Evolutionary conservation across 92 coral and sea anemone species (phyloP).

Genomic region (Bergia sp.): DNA sequence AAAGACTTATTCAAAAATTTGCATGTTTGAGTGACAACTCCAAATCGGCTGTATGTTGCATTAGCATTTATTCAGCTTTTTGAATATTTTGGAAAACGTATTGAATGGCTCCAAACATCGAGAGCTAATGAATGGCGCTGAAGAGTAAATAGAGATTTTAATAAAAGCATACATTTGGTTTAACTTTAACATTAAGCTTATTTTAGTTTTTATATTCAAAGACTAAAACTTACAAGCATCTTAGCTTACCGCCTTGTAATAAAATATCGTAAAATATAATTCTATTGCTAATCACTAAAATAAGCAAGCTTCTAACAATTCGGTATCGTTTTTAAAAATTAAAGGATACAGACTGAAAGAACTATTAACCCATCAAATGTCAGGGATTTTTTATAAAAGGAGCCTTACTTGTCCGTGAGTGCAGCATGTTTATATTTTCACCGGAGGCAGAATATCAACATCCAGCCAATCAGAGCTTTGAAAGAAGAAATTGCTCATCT

Average conservation of each 20-base stretch:
- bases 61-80: background rate
- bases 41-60: background rate
- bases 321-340: background rate
- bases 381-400: background rate
- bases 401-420: background rate
- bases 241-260: background rate
- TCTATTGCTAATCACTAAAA: too few relatives aligned
- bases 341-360: background rate
- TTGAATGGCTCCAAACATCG: background rate
- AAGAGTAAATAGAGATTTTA: background rate
- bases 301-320: background rate
- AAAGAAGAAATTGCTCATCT: slow-evolving; percentile 20
- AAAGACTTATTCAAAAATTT: background rate
- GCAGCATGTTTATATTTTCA: background rate
- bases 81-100: background rate
- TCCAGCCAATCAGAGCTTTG: slow-evolving; percentile 25
- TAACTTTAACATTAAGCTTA: background rate
- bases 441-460: slow-evolving; percentile 26
- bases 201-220: background rate
- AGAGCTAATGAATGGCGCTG: background rate
- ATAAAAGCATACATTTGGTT: background rate
- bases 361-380: slow-evolving; percentile 12
- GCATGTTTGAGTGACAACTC: slow-evolving; percentile 4
- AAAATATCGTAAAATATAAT: background rate
- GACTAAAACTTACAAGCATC: background rate